These are phyloP conservation scores for Radopholus similis DNA, from an alignment of 1,140 invertebrate species.

Conservation along the genomic window DNA sequence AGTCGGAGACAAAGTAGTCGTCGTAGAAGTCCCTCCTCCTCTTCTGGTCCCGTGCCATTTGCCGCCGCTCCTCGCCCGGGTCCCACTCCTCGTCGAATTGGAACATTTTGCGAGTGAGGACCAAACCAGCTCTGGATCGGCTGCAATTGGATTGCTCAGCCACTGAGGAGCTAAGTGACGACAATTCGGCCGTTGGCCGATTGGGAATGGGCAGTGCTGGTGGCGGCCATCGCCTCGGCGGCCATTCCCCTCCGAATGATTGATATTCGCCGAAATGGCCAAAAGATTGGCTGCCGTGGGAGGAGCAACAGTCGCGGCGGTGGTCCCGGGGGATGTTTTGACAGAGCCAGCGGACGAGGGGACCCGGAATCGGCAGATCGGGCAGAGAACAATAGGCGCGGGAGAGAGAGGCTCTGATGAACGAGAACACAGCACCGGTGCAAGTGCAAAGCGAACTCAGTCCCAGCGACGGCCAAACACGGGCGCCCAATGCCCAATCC, in stretches of 20 bases:
- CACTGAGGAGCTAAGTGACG: neutral
- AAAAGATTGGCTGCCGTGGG: neutral
- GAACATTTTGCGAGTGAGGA: neutral
- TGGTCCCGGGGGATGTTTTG: neutral
- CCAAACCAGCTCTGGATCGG: neutral
- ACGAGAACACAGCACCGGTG: no score
- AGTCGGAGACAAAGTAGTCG: neutral
- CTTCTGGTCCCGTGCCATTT: neutral
- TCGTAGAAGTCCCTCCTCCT: neutral
- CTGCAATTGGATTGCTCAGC: neutral
- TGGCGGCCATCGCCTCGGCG: neutral
- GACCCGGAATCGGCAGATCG: no score
- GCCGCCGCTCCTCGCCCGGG: neutral
- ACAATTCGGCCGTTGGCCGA: neutral
- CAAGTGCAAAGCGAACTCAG: no score
- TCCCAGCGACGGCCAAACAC: no score
- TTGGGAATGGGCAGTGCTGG: neutral
- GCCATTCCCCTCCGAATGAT: neutral
- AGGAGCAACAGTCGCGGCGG: neutral
- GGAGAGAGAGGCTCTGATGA: no score
- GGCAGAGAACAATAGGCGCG: no score
- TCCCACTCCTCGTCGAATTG: neutral
- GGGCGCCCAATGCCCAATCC: no score
- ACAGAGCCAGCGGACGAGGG: no score
- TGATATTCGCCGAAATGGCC: conserved; percentile 1